Evolutionary conservation across 2,888 invertebrate species (phyloP).

Genomic region (Hypomecis atomaria): DNA sequence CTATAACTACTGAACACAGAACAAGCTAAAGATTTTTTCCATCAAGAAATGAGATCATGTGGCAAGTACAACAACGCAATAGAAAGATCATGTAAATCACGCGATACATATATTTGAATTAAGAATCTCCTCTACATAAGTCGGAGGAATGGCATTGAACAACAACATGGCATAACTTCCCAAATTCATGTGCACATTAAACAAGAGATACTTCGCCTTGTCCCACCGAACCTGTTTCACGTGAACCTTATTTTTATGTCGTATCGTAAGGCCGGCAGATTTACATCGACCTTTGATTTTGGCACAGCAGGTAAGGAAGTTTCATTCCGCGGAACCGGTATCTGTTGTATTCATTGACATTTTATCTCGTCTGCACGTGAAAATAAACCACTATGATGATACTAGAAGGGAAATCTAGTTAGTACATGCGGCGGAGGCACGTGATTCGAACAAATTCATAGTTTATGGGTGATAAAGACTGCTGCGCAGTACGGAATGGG

Average conservation of each 20-base stretch:
- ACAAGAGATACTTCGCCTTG: constrained; percentile 13
- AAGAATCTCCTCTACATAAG: no score
- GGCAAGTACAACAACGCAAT: no score
- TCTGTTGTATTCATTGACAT: constrained; percentile 55
- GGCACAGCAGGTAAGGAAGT: constrained; percentile 23
- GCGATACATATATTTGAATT: no score
- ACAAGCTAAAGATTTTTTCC: no score
- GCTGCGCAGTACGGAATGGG: not conserved
- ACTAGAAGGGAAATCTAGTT: constrained; percentile 20
- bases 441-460: constrained; percentile 27
- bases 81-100: no score
- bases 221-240: constrained; percentile 20
- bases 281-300: constrained; percentile 31
- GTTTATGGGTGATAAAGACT: constrained; percentile 12
- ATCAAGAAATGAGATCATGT: no score
- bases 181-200: constrained; percentile 4
- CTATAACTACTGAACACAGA: no score
- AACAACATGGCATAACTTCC: constrained; percentile 11
- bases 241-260: constrained; percentile 12
- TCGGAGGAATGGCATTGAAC: no score
- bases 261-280: constrained; percentile 13
- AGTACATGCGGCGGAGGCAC: constrained; percentile 23
- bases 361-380: constrained; percentile 52
- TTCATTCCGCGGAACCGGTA: constrained; percentile 32
- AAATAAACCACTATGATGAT: constrained; percentile 41